Base-by-base conservation (phyloP, 2,888 invertebrate genomes). In the Apantesis nais region DNA sequence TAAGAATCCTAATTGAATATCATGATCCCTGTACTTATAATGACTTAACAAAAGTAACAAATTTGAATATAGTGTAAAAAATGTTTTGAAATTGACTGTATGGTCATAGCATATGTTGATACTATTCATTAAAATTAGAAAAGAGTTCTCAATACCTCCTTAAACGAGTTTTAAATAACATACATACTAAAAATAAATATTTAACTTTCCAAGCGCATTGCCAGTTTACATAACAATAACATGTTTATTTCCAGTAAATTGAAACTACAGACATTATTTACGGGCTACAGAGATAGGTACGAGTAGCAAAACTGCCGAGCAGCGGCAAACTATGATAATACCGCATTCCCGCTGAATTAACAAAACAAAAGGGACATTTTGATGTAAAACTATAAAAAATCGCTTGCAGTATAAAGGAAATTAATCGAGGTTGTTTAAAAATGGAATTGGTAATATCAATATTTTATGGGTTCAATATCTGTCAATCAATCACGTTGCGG, bases 401-500 rank as follows among this genome's bases (percentile, higher is more conserved):
- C 37, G 22, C 25, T 67, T 34, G 34, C 41, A 44, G 29, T 60
- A 44, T 67, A 61, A 61, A 44, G 34, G 41, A 61, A 48, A 67
- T 62, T 62, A 61, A 62, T 34, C 4, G 31, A 62, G 11, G 34
- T 48, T 61, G 3, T 44, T 34, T 37, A 34, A 34, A n/a, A 5
- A 60, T 16, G 31, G 61, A 67, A 62, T 34, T 37, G 60, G 22
- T 34, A 14, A 41, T 31, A n/a, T 52, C n/a, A 48, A 65, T 34
- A 52, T 34, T 65, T 52, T 65, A 65, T 52, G n/a, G 34, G 52
- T n/a, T 31, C n/a, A 31, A 65, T 65, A 65, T 65, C 52, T 48
- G 65, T 34, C 48, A 65, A 62, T 65, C 52, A 65, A 52, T 65
- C 65, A 65, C 48, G 65, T 65, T 52, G 65, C 31, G 65, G 29